A percentile compares a stretch with the other conserved stretches of the same genome.
Conservation (phyloP, 2,888 invertebrate species). For the Scelioninae gen. 1 region DNA sequence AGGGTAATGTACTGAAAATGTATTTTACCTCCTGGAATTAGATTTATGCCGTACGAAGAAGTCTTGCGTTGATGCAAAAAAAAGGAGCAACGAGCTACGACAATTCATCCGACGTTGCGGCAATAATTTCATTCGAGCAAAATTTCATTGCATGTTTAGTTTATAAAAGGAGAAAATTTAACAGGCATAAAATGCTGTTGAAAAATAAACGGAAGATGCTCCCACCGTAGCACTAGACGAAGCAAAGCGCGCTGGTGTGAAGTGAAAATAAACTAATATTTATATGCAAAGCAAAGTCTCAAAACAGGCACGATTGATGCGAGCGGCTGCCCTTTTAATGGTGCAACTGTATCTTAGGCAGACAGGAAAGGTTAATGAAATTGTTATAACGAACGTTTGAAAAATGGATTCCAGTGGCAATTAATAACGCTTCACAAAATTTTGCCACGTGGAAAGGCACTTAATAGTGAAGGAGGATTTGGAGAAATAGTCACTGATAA, state of each 20-base stretch:
- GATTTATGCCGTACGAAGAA: conserved; percentile 6
- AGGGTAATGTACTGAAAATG: conserved; percentile 5
- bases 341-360: not conserved
- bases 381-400: conserved; percentile 6
- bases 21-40: conserved; percentile 12
- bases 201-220: conserved; percentile 24
- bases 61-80: not conserved
- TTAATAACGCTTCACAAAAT: conserved; percentile 41
- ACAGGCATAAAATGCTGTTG: conserved; percentile 13
- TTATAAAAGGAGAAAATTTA: conserved; percentile 12
- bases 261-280: conserved; percentile 27
- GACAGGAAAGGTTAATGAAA: conserved; percentile 29
- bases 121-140: conserved; percentile 24
- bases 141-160: conserved; percentile 28
- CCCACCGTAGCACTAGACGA: not conserved
- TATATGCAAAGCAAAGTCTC: conserved; percentile 21
- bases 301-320: conserved; percentile 25
- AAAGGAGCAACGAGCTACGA: not conserved
- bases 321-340: conserved; percentile 14
- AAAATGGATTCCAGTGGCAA: conserved; percentile 25
- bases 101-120: not conserved
- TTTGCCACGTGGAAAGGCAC: not conserved
- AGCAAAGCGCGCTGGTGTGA: not conserved
- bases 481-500: conserved; percentile 4
- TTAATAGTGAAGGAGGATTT: conserved; percentile 4